These are phyloP conservation scores for Aldrovandia affinis DNA, from an alignment of 2,797 vertebrate genomes.

Conservation along the genomic window DNA sequence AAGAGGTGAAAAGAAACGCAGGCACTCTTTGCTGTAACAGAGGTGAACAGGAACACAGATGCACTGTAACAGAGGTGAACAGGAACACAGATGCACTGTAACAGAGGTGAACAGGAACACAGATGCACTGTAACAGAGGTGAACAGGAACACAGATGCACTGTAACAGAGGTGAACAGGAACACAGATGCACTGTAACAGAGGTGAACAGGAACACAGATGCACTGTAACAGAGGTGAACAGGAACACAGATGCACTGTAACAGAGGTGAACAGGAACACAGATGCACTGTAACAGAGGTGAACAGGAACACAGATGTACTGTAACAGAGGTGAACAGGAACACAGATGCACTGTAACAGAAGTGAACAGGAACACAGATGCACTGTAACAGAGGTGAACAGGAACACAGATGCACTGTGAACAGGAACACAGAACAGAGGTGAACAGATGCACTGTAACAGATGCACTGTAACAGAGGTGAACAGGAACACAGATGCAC, in stretches of 20 bases:
- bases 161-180: not conserved
- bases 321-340: not conserved
- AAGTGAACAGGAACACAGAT: too few relatives aligned
- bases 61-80: too few relatives aligned
- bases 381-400: conserved; percentile 22
- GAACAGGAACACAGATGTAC: not conserved
- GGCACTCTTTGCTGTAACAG: too few relatives aligned
- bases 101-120: not conserved
- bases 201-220: not conserved
- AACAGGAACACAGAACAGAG: too few relatives aligned
- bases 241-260: not conserved
- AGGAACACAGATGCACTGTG: not conserved
- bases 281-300: not conserved
- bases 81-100: not conserved
- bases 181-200: not conserved
- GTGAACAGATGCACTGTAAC: conserved; percentile 59
- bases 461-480: conserved; percentile 34
- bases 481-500: conserved; percentile 28
- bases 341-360: not conserved
- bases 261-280: not conserved
- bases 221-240: too few relatives aligned
- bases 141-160: not conserved
- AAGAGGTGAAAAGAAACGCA: not conserved
- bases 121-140: not conserved
- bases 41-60: not conserved